Conservation (phyloP, 1,140 invertebrate species). For the Vanessa tameamea region DNA sequence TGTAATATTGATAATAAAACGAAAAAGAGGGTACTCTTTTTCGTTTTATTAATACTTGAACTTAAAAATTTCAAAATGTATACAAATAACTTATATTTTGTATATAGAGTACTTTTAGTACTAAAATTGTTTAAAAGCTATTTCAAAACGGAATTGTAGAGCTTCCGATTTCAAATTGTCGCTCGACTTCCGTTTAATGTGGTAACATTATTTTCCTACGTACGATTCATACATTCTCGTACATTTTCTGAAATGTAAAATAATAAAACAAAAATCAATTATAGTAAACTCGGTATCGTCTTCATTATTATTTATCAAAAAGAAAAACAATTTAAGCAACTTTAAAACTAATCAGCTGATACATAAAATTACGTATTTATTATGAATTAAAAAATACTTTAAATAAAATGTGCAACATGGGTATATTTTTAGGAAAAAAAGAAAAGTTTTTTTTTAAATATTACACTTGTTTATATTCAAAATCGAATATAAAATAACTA, state of each 20-base stretch:
- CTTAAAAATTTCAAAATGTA: neutral
- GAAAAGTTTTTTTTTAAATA: no score
- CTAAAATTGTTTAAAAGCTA: constrained; percentile 8
- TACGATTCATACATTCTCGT: neutral
- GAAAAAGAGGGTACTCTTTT: no score
- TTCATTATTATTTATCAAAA: no score
- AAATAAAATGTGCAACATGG: no score
- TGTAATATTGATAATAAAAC: neutral
- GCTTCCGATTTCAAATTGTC: constrained; percentile 24
- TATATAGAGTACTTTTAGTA: neutral
- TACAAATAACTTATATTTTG: neutral
- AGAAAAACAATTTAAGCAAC: no score
- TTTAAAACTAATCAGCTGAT: no score
- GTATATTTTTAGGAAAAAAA: no score
- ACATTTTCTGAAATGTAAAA: neutral
- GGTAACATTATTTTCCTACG: neutral
- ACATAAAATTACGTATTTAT: no score
- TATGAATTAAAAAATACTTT: no score
- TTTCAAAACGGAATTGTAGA: constrained; percentile 18
- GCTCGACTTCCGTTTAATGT: constrained; percentile 4
- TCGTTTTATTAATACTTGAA: no score
- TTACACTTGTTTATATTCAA: no score
- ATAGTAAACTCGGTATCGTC: neutral
- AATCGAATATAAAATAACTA: no score
- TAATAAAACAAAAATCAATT: neutral